Evolutionary conservation across 2,888 invertebrate genomes (phyloP).

Genomic region (Dryadula phaetusa): DNA sequence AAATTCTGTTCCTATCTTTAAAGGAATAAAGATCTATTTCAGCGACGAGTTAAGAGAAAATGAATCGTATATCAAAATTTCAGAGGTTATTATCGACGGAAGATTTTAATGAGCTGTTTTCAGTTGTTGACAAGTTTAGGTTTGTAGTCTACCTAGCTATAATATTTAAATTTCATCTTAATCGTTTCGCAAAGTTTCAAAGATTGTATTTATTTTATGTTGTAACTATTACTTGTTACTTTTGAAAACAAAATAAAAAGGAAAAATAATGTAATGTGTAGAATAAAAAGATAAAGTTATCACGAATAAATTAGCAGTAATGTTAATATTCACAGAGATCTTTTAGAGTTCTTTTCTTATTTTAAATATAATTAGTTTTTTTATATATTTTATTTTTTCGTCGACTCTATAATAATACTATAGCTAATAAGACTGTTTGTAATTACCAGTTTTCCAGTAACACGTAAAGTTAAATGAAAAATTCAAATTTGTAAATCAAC

Average conservation of each 20-base stretch:
- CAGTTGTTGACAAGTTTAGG: slow-evolving; percentile 65
- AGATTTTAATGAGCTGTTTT: slow-evolving; percentile 47
- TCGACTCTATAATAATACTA: too few relatives aligned
- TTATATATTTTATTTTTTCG: too few relatives aligned
- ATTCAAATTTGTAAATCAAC: too few relatives aligned
- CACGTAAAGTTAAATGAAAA: too few relatives aligned
- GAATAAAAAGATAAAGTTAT: too few relatives aligned
- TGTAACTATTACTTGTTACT: neutral
- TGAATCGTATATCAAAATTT: slow-evolving; percentile 69
- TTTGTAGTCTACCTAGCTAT: slow-evolving; percentile 44
- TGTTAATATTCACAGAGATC: too few relatives aligned
- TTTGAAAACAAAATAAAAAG: too few relatives aligned
- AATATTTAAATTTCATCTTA: neutral
- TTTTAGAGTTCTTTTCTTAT: too few relatives aligned
- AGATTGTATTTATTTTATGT: neutral
- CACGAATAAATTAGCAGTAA: too few relatives aligned
- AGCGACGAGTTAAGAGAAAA: slow-evolving; percentile 72
- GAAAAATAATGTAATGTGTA: neutral
- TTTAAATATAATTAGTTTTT: too few relatives aligned
- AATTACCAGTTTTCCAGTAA: too few relatives aligned
- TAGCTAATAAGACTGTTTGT: too few relatives aligned
- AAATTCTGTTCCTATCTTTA: slow-evolving; percentile 78
- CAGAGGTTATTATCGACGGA: slow-evolving; percentile 57
- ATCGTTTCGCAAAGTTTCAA: neutral
- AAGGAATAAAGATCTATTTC: slow-evolving; percentile 83